A percentile compares a stretch with the other conserved stretches of the same genome.
Evolutionary conservation across 23 tunicate genomes (phyloP).

Genomic region (Ascidia mentula): DNA sequence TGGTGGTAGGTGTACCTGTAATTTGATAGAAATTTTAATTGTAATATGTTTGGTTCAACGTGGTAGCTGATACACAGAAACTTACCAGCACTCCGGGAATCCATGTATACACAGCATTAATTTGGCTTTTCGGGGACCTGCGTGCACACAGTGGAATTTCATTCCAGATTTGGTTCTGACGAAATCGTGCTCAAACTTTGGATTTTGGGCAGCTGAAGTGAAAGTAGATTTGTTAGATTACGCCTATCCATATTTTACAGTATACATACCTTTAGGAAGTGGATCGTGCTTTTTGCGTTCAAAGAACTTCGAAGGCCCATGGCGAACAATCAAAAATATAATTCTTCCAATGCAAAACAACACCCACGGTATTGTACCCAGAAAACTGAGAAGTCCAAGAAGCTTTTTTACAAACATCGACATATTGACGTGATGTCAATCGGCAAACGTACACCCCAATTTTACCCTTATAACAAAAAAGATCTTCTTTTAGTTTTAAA

Average conservation of each 20-base stretch:
- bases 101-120: conserved; percentile 68
- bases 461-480: too few species aligned
- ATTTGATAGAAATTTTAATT: too few species aligned
- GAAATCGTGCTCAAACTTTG: conserved; percentile 57
- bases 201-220: neutral
- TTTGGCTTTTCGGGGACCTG: conserved; percentile 39
- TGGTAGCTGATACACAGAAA: too few species aligned
- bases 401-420: neutral
- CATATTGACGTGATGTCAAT: too few species aligned
- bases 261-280: neutral
- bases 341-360: neutral
- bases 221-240: too few species aligned
- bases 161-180: conserved; percentile 50
- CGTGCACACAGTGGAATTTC: conserved; percentile 73
- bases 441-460: too few species aligned
- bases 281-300: neutral
- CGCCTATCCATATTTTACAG: too few species aligned
- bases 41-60: too few species aligned
- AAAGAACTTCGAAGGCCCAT: neutral
- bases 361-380: neutral
- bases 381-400: neutral
- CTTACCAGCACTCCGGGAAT: conserved; percentile 82
- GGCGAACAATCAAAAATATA: neutral
- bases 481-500: too few species aligned
- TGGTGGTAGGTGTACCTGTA: conserved; percentile 48